Evolutionary conservation across 2,888 invertebrate species (phyloP).

Genomic region (Anagyrus pseudococci): DNA sequence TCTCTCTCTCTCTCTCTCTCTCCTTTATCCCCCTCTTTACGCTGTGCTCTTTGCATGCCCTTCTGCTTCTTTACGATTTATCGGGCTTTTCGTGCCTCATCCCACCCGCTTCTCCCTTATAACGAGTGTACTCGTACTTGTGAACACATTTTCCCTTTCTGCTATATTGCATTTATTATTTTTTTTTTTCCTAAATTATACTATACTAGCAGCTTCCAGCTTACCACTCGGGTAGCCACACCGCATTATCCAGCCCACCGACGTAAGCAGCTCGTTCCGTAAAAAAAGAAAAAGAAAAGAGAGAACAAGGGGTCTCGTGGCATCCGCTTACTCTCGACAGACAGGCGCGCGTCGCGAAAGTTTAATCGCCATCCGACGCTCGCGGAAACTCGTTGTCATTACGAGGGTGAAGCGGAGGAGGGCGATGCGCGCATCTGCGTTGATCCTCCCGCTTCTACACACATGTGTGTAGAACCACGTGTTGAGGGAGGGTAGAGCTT

Average conservation of each 20-base stretch:
- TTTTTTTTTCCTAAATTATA: neutral
- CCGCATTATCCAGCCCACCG: neutral
- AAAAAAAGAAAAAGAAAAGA: neutral
- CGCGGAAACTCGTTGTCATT: neutral
- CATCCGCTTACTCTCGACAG: neutral
- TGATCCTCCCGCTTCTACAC: neutral
- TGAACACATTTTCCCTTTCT: too few species aligned
- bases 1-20: too few species aligned
- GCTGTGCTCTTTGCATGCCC: too few species aligned
- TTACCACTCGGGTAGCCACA: neutral
- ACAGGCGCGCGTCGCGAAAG: neutral
- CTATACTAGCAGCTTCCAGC: neutral
- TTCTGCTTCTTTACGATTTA: too few species aligned
- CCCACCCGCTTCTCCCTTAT: too few species aligned
- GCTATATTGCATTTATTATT: too few species aligned
- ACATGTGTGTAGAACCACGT: neutral
- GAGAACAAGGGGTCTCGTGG: neutral
- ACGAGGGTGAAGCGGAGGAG: neutral
- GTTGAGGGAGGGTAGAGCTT: neutral
- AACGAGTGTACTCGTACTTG: too few species aligned
- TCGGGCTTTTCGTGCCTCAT: too few species aligned
- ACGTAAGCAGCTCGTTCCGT: neutral
- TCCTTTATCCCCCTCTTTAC: too few species aligned
- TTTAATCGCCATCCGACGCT: conserved; percentile 10
- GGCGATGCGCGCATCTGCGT: conserved; percentile 1